Evolutionary conservation across 2,113 vertebrate species (phyloP).

Genomic region (Mohoua ochrocephala): DNA sequence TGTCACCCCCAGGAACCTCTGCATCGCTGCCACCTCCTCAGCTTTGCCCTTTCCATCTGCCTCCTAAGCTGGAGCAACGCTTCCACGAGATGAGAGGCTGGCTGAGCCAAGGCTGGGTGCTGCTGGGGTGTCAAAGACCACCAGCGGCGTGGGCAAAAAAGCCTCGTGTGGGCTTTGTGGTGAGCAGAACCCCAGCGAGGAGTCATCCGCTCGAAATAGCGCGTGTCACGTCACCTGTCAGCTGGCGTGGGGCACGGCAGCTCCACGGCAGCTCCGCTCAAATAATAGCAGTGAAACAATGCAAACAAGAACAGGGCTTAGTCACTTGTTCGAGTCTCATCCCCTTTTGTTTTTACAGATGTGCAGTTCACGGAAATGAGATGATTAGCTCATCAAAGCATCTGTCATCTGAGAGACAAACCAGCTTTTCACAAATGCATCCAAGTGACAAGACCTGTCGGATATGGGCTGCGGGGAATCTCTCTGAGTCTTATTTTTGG

Average conservation of each 20-base stretch:
- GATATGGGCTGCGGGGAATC: slow-evolving; percentile 34
- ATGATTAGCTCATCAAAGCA: slow-evolving; percentile 63
- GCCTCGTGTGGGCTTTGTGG: background rate
- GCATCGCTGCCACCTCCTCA: accelerated
- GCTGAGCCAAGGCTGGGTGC: background rate
- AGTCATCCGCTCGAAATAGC: background rate
- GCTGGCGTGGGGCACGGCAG: background rate
- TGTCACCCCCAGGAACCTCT: background rate
- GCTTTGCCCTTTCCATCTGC: background rate
- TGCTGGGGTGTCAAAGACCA: background rate
- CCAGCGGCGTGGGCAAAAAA: background rate
- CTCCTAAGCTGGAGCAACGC: background rate
- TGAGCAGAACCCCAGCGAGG: background rate
- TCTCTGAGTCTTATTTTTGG: slow-evolving; percentile 30
- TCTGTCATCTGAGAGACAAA: slow-evolving; percentile 60
- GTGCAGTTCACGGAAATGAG: slow-evolving; percentile 50
- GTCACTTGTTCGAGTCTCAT: slow-evolving; percentile 28
- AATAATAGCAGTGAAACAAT: background rate
- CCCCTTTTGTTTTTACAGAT: slow-evolving; percentile 60
- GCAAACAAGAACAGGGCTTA: slow-evolving; percentile 36
- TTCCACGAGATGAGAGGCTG: accelerated
- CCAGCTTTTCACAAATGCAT: slow-evolving; percentile 36
- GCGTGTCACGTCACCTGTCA: background rate
- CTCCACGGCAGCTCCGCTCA: background rate
- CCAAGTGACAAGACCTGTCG: slow-evolving; percentile 44